Conservation (phyloP, 2,797 vertebrate genomes). For the Pseudochromis fuscus region DNA sequence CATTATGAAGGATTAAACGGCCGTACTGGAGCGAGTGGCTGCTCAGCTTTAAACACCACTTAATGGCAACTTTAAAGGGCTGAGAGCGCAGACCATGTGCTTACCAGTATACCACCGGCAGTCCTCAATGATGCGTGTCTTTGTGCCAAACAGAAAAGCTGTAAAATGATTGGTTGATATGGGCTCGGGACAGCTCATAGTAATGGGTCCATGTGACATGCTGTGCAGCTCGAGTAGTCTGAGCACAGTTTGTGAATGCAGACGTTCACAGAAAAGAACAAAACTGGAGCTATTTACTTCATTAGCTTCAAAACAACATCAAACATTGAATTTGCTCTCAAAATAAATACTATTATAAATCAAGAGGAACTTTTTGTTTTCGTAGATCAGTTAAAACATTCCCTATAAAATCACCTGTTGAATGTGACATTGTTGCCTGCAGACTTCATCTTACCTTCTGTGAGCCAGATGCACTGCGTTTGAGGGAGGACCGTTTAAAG, state of each 20-base stretch:
- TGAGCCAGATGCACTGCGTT: conserved; percentile 91
- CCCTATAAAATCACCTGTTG: conserved; percentile 36
- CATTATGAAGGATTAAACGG: conserved; percentile 89
- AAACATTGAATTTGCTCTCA: neutral
- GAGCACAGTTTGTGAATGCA: neutral
- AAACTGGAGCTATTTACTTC: neutral
- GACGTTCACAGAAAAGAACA: neutral
- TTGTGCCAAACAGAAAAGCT: conserved; percentile 10
- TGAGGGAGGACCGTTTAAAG: conserved; percentile 91
- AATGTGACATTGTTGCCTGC: conserved; percentile 20
- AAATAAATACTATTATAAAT: neutral
- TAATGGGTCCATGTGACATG: conserved; percentile 31
- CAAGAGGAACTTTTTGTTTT: neutral
- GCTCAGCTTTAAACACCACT: conserved; percentile 66
- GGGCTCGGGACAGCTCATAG: neutral
- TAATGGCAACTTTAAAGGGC: conserved; percentile 47
- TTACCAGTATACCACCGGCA: neutral
- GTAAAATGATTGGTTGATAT: conserved; percentile 35
- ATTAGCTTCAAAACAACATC: neutral
- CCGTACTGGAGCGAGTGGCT: conserved; percentile 50
- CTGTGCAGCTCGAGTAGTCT: conserved; percentile 6
- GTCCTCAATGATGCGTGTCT: conserved; percentile 22
- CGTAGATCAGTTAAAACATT: neutral
- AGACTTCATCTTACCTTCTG: conserved; percentile 91
- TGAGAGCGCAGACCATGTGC: conserved; percentile 40